Evolutionary conservation across 2,888 invertebrate species (phyloP).

Genomic region (Megaustenia siamemsis): DNA sequence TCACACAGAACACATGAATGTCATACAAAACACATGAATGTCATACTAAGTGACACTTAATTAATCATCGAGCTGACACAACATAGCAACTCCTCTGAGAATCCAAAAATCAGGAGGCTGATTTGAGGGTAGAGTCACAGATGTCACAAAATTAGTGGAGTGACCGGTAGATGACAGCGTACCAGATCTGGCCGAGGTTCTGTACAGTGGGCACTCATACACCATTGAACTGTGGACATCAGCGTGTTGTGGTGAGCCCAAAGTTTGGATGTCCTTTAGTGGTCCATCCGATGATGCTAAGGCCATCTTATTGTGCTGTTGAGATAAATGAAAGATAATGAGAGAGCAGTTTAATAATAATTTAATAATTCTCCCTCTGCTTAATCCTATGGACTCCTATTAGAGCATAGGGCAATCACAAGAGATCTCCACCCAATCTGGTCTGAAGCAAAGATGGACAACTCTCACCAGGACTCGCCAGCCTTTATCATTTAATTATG

Average conservation of each 20-base stretch:
- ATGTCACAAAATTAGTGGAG: conserved; percentile 79
- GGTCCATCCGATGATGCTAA: conserved; percentile 13
- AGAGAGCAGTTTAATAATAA: background rate
- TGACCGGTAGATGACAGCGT: conserved; percentile 79
- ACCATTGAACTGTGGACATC: background rate
- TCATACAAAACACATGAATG: no score
- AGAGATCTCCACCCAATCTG: no score
- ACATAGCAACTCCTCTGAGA: conserved; percentile 77
- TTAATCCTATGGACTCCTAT: no score
- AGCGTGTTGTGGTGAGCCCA: background rate
- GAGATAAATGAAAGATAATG: background rate
- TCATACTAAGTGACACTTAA: no score
- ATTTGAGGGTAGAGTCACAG: conserved; percentile 74
- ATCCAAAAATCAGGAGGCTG: conserved; percentile 76
- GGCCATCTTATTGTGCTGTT: conserved; percentile 22
- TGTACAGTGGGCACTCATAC: conserved; percentile 79
- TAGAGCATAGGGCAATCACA: no score
- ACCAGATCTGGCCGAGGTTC: conserved; percentile 78
- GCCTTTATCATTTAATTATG: no score
- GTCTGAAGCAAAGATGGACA: no score
- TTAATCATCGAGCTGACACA: conserved; percentile 77
- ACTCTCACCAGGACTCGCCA: no score
- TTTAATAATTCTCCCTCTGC: no score
- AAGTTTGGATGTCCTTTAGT: background rate
- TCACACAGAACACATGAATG: no score